Conservation (phyloP, 2,113 vertebrate species). For the Leucosticte australis region DNA sequence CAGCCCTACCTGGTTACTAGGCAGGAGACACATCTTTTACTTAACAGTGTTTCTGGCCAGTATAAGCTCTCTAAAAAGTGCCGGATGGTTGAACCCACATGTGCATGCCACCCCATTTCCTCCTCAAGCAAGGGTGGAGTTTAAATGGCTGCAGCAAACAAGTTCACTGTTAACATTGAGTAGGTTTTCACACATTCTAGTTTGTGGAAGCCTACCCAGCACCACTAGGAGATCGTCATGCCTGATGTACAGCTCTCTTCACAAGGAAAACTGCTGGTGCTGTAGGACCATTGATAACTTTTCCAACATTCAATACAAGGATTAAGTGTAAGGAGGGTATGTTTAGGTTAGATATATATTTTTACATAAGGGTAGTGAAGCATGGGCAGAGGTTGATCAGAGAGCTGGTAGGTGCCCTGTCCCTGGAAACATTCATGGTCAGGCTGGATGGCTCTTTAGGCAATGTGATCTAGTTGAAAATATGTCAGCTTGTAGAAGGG, state of each 20-base stretch:
- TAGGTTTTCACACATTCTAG: neutral
- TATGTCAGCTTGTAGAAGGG: neutral
- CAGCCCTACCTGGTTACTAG: neutral
- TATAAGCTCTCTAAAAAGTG: neutral
- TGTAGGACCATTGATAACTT: neutral
- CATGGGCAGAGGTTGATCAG: neutral
- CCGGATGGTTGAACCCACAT: neutral
- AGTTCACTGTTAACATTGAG: rapidly evolving
- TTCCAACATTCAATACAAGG: neutral
- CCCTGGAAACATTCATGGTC: neutral
- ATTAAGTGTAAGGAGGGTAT: neutral
- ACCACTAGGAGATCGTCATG: neutral
- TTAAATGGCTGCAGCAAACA: neutral
- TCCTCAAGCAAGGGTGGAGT: neutral
- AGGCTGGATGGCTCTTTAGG: neutral
- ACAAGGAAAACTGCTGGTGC: neutral
- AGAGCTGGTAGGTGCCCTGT: neutral
- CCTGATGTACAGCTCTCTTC: neutral
- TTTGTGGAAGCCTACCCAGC: neutral
- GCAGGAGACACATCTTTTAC: neutral
- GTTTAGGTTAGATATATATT: neutral
- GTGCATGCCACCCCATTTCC: neutral
- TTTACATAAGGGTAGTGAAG: neutral
- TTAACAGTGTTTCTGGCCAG: neutral
- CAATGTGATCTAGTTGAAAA: neutral